Conservation (phyloP, 2,113 vertebrate genomes). For the Laticauda colubrina region DNA sequence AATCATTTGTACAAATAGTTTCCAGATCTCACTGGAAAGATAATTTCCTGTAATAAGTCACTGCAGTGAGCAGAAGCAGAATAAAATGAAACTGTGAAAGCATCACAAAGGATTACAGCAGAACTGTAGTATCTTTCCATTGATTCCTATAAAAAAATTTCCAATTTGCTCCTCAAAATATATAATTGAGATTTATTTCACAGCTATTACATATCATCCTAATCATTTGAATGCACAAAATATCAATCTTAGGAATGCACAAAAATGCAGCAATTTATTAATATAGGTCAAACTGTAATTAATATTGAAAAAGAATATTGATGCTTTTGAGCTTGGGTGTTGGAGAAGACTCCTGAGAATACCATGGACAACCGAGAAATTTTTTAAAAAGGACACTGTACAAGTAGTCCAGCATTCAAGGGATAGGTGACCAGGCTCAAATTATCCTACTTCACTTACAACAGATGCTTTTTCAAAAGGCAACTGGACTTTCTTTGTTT, state of each 20-base stretch:
- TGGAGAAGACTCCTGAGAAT: not conserved
- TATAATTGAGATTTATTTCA: not conserved
- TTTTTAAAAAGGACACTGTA: not conserved
- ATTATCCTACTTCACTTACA: not conserved
- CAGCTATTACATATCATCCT: not conserved
- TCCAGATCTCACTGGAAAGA: not conserved
- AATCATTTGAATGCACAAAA: not conserved
- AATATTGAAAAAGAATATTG: not conserved
- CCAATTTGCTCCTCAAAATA: not conserved
- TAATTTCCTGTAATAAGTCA: not conserved
- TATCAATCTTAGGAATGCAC: not conserved
- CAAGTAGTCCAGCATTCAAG: not conserved
- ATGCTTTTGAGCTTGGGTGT: not conserved
- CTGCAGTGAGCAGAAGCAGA: not conserved
- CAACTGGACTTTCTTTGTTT: not conserved
- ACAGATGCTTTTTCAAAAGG: not conserved
- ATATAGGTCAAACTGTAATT: not conserved
- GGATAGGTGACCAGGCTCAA: not conserved
- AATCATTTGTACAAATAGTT: not conserved
- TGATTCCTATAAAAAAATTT: not conserved
- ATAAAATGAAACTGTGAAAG: not conserved
- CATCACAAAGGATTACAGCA: not conserved
- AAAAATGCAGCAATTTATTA: not conserved
- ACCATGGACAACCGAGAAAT: not conserved
- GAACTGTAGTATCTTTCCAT: not conserved